These are phyloP conservation scores for Astropecten irregularis DNA, from an alignment of 53 echinoderm and acorn worm genomes.

Conservation along the genomic window DNA sequence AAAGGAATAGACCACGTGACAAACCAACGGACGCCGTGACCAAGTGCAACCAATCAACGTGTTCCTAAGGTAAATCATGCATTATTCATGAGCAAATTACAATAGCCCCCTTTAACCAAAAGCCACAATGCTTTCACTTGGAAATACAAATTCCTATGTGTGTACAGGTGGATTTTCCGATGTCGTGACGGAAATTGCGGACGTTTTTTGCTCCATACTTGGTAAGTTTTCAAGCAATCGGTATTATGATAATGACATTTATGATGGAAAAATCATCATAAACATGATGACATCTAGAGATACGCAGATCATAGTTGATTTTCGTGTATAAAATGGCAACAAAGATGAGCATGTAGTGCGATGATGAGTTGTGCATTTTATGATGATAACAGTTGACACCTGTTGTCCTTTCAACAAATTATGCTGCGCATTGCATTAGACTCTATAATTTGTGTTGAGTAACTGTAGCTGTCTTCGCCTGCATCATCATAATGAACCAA, in stretches of 20 bases:
- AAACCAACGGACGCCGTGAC: conserved; percentile 55
- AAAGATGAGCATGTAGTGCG: no score
- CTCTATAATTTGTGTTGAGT: no score
- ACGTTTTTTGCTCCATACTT: not conserved
- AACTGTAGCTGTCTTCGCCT: no score
- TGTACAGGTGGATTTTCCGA: not conserved
- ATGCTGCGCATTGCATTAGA: no score
- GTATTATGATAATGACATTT: not conserved
- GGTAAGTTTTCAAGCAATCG: conserved; percentile 4
- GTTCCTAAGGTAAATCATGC: conserved; percentile 6
- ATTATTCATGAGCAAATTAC: conserved; percentile 38
- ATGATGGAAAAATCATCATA: not conserved
- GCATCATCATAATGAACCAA: no score
- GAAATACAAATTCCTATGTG: conserved; percentile 15
- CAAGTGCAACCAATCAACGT: conserved; percentile 25
- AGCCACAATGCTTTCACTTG: not conserved
- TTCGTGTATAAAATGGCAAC: no score
- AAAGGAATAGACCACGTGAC: conserved; percentile 37
- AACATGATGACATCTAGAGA: no score
- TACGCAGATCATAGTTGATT: no score
- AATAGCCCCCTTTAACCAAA: conserved; percentile 21
- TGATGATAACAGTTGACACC: no score
- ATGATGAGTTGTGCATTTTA: no score
- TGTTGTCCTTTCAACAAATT: no score
- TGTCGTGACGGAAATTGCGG: conserved; percentile 1